A percentile compares a stretch with the other conserved stretches of the same genome.
Conservation (phyloP, 2,113 vertebrate species). For the Austrofundulus limnaeus region DNA sequence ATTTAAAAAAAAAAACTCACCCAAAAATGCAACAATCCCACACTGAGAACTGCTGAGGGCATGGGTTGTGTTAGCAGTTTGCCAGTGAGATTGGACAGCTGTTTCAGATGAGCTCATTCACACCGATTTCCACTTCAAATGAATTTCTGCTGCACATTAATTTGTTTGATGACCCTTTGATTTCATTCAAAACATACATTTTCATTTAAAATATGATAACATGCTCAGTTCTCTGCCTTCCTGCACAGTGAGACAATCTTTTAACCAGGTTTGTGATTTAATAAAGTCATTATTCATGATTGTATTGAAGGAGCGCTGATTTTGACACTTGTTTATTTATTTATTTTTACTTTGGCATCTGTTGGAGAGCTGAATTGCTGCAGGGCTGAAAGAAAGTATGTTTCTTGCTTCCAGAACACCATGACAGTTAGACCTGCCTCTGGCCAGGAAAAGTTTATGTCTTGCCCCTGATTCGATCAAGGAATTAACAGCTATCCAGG, state of each 20-base stretch:
- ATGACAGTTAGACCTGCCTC: slow-evolving; percentile 26
- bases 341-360: slow-evolving; percentile 26
- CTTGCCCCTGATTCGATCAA: slow-evolving; percentile 6
- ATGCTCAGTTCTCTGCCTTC: slow-evolving; percentile 5
- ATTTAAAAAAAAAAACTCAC: slow-evolving; percentile 64
- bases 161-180: slow-evolving; percentile 47
- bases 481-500: slow-evolving; percentile 23
- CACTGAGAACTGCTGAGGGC: slow-evolving; percentile 53
- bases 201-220: slow-evolving; percentile 13
- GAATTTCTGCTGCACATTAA: slow-evolving; percentile 46
- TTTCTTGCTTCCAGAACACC: slow-evolving; percentile 26
- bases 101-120: slow-evolving; percentile 53
- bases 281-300: slow-evolving; percentile 19
- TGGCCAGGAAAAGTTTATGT: slow-evolving; percentile 26
- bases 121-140: slow-evolving; percentile 60
- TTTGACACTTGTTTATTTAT: slow-evolving; percentile 31
- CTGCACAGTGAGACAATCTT: slow-evolving; percentile 4
- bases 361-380: slow-evolving; percentile 10
- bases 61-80: slow-evolving; percentile 64
- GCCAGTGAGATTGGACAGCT: slow-evolving; percentile 41
- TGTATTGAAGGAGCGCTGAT: slow-evolving; percentile 18
- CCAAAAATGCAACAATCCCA: slow-evolving; percentile 46
- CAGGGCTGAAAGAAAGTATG: slow-evolving; percentile 23
- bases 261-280: not conserved
- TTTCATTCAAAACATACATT: slow-evolving; percentile 42